Evolutionary conservation across 2,113 vertebrate genomes (phyloP), one percentile per base, ranked within the genome.

Genomic region (Periophthalmodon schlosseri): DNA sequence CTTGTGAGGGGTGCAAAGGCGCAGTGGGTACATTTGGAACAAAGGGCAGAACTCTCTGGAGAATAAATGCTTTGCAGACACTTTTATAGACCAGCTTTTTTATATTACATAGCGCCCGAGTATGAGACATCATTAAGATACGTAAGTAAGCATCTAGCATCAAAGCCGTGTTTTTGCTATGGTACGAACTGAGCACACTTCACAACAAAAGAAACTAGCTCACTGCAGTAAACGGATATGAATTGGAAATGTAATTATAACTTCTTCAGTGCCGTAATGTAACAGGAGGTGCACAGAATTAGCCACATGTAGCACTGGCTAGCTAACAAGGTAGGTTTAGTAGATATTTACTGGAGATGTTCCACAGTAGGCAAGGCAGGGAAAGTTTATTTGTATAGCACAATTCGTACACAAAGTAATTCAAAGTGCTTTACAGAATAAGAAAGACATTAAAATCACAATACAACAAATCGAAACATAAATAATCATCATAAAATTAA

Each of bases 11-110:
- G 44, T 68, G 77, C 67, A 73, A 75, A 78, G 34, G 74, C 84
- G 75, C 78, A 75, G 77, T 65, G 76, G 73, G 69, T 80, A 73
- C 64, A 65, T 79, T 75, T 46, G 52, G 83, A 87, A 85, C 83
- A 84, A 84, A 86, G 75, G 36, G 44, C 36, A 71, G 52, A 84
- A 84, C 84, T 75, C 87, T 87, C 83, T 65, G 63, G 85, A 78
- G 84, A 88, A 44, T 57, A 23, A 58, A 57, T 34, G 23, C 76
- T 79, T 70, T 75, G 67, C 74, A 74, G 70, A 75, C 58, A 76
- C 68, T 72, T 69, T 68, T 72, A 81, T 23, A 74, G 76, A 66
- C 44, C 58, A 52, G 39, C 46, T 65, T 68, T 54, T 65, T 61
- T 16, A 69, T 68, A 60, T 56, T 75, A 52, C 69, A 83, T 73